Conservation (phyloP, 1,140 invertebrate species). For the Anadara kagoshimensis region DNA sequence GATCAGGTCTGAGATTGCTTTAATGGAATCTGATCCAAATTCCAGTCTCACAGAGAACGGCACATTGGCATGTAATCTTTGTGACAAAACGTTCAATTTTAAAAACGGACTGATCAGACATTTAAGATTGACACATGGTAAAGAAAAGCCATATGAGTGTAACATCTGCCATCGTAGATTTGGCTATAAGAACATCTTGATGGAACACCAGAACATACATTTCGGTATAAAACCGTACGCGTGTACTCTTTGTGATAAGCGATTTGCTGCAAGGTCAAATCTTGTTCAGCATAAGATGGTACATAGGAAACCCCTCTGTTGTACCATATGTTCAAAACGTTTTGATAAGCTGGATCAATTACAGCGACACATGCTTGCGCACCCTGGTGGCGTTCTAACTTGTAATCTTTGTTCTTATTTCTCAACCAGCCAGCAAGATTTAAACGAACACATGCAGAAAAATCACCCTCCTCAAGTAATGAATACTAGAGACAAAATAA, state of each 20-base stretch:
- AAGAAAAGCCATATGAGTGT: conserved; percentile 64
- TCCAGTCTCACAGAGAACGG: background rate
- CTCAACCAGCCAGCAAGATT: conserved; percentile 49
- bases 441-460: conserved; percentile 61
- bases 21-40: too few species aligned
- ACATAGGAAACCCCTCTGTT: conserved; percentile 58
- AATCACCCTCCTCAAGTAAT: conserved; percentile 49
- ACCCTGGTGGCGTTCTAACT: conserved; percentile 55
- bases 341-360: conserved; percentile 64
- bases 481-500: conserved; percentile 42
- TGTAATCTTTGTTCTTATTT: conserved; percentile 61
- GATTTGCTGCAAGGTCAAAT: conserved; percentile 64
- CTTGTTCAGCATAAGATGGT: conserved; percentile 63
- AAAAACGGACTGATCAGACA: conserved; percentile 25
- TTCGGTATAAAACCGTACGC: conserved; percentile 68
- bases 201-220: conserved; percentile 68
- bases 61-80: conserved; percentile 15
- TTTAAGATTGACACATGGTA: conserved; percentile 58
- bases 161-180: conserved; percentile 62
- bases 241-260: conserved; percentile 65
- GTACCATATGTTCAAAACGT: conserved; percentile 59
- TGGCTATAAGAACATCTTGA: conserved; percentile 62
- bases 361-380: conserved; percentile 60
- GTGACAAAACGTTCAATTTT: conserved; percentile 22
- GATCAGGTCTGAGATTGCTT: too few species aligned